Base-by-base conservation (phyloP, 2,888 invertebrate species). In the Eristalis tenax region DNA sequence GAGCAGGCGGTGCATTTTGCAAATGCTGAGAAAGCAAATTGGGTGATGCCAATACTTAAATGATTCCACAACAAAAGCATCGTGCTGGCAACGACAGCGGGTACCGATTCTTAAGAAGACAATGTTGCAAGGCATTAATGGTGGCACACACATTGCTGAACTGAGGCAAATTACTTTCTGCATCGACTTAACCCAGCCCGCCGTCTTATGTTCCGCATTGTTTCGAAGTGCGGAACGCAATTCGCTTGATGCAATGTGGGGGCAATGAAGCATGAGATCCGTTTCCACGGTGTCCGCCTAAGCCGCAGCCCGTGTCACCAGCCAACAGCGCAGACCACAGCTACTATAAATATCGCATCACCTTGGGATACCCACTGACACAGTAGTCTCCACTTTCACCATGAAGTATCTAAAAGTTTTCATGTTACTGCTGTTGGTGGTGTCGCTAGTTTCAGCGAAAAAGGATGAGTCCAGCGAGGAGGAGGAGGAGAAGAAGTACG, bases 401-500 rank as follows among this genome's bases (percentile, higher is more conserved):
- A 87, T 87, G 78, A 80, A 90, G 78, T 89, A 90, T 38, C 79
- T 91, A 26, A 91, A 90, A 89, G 86, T 91, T 32, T 84, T 85
- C 10, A 59, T 87, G 38, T 23, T 87, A 35, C 76, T 92, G 63
- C 81, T 92, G 43, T 82, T 92, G 76, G 88, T 92, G 83, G 90
- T 89, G 13, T 89, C 92, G 56, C 88, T 93, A 70, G 89, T 91
- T 38, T 89, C 90, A 18, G 90, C 91, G 64, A 91, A 91, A 82
- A 91, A 92, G 85, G 90, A 92, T 80, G 90, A 91, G 75, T 91
- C 91, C 26, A 92, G 92, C 23, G 90, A 92, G 40, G 91, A 92
- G 80, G 91, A 93, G 89, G 91, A 93, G 88, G 91, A 92, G 74
- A 90, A 90, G n/a, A 91, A 92, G 79, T 91, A 91, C 75, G 90